These are phyloP conservation scores for Micromussa lordhowensis DNA, from an alignment of 92 coral and sea anemone species.

Conservation along the genomic window DNA sequence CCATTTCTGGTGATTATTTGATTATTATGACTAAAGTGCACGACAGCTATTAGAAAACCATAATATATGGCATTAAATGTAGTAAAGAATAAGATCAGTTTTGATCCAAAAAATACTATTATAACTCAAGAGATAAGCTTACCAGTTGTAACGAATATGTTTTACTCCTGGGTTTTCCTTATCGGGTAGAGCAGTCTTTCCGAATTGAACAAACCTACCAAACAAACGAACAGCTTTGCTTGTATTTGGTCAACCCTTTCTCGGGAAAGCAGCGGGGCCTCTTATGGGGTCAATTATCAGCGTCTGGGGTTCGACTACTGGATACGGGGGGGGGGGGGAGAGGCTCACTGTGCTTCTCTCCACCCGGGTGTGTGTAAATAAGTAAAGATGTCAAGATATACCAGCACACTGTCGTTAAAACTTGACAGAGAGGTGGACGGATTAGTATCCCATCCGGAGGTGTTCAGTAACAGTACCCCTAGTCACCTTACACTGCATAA, in stretches of 20 bases:
- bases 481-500: too few species aligned
- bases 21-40: not conserved
- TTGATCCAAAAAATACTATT: too few species aligned
- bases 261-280: not conserved
- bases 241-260: not conserved
- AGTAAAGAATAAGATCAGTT: too few species aligned
- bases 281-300: not conserved
- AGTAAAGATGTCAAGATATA: too few species aligned
- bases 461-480: too few species aligned
- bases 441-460: too few species aligned
- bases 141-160: constrained; percentile 62
- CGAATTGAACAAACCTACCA: constrained; percentile 66
- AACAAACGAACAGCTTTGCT: not conserved
- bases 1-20: not conserved
- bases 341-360: too few species aligned
- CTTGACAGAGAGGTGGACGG: too few species aligned
- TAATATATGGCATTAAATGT: not conserved
- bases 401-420: too few species aligned
- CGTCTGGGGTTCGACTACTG: too few species aligned
- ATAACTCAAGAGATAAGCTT: constrained; percentile 8
- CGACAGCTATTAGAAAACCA: not conserved
- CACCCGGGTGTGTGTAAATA: too few species aligned
- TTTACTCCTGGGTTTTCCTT: constrained; percentile 55
- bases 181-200: constrained; percentile 66
- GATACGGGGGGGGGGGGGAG: too few species aligned